Base-by-base conservation (phyloP, 92 coral and sea anemone species). In the Phenganax subtilis region DNA sequence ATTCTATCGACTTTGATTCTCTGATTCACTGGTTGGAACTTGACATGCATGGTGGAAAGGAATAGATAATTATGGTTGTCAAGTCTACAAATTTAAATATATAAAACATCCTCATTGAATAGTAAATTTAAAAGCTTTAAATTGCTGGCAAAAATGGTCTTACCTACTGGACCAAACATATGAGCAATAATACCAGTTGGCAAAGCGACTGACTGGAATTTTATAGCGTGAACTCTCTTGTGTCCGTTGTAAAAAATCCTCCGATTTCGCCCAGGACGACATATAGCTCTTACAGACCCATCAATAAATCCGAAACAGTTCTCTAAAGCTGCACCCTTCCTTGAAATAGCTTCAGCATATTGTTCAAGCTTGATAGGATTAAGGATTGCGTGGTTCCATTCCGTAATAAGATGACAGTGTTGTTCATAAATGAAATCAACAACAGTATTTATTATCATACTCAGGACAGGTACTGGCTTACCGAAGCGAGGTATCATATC, bases 141-240 rank as follows among this genome's bases (percentile, higher is more conserved):
- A 37, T 5, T 37, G 47, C 5, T 1, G 47, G 5, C 47, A 37
- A 37, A 37, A 37, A 37, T 37, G 47, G 47, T 37, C 47, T 37
- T 37, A 37, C 47, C 47, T 37, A 37, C 47, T 37, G 47, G 47
- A 37, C 47, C 47, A 37, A 37, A 37, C 47, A 37, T 37, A 37
- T 37, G 47, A 59, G 65, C 65, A 12, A 59, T 59, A n/a, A 59
- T 59, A 14, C 17, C 65, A 14, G 65, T 14, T 59, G 65, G 65
- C 65, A 59, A 59, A 14, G 65, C 12, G 20, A 59, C 17, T 14
- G 65, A 59, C 65, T 59, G 65, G 65, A 59, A 37, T 59, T 59
- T 59, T 51, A 68, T 47, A 27, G 73, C 51, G n/a, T 68, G 54
- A 10, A 68, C 51, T 12, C 73, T 68, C 54, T 68, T 68, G 54